Conservation (phyloP, 2,797 vertebrate genomes). For the Rhinella marina region DNA sequence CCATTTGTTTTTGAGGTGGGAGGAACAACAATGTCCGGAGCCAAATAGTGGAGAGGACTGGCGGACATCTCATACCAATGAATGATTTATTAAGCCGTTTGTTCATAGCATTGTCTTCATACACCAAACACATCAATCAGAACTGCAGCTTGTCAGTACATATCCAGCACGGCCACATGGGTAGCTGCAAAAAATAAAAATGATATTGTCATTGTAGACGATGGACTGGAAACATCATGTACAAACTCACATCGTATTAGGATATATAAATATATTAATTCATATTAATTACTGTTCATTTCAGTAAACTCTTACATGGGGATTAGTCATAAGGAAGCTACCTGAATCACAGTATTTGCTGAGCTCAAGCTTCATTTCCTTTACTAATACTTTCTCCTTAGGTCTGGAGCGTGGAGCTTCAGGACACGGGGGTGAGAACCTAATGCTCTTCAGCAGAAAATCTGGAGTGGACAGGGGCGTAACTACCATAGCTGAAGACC, state of each 20-base stretch:
- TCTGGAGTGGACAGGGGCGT: too few species aligned
- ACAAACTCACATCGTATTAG: background rate
- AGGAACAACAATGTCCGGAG: conserved; percentile 27
- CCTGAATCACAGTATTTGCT: background rate
- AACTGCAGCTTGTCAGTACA: conserved; percentile 37
- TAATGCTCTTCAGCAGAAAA: too few species aligned
- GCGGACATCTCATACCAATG: conserved; percentile 34
- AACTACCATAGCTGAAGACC: too few species aligned
- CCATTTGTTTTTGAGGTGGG: conserved; percentile 40
- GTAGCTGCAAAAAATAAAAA: background rate
- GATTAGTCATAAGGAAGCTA: background rate
- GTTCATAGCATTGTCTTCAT: conserved; percentile 50
- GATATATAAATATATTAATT: background rate
- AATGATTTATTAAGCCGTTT: conserved; percentile 58
- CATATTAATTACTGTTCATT: background rate
- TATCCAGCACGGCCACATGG: conserved; percentile 10
- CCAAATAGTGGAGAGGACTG: conserved; percentile 25
- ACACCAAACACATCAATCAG: conserved; percentile 53
- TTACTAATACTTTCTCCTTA: too few species aligned
- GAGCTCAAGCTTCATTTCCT: background rate
- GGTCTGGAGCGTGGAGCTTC: too few species aligned
- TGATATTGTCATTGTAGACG: background rate
- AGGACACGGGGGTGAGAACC: too few species aligned
- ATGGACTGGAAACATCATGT: background rate
- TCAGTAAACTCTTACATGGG: background rate